phyloP scores from a whole-genome alignment of 2,888 invertebrate species.

The Osedax fenrisi region DNA sequence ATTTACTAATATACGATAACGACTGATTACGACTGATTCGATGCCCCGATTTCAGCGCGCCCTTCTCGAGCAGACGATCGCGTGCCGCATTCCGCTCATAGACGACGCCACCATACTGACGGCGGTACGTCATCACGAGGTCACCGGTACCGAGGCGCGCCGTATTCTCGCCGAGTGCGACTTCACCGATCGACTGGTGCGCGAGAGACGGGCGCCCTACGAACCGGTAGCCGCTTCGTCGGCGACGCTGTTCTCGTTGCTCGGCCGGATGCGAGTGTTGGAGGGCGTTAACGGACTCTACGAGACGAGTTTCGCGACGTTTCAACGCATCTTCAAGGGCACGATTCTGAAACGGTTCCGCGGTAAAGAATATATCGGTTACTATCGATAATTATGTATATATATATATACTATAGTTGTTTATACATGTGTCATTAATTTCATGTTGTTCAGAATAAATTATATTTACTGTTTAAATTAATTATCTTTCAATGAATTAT shows the following conservation, averaged over 20 bases:
- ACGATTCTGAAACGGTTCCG: background rate
- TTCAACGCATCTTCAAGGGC: background rate
- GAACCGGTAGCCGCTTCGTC: background rate
- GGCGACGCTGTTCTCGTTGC: background rate
- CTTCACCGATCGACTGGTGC: background rate
- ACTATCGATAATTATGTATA: no score
- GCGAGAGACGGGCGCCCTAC: background rate
- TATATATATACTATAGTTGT: no score
- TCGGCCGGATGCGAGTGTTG: background rate
- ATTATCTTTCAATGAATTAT: no score
- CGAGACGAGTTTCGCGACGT: background rate
- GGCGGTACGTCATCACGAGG: background rate
- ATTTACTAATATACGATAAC: no score
- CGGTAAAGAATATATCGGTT: background rate
- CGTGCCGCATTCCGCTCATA: background rate
- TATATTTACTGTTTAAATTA: no score
- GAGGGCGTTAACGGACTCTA: background rate
- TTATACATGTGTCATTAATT: no score
- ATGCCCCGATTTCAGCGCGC: background rate
- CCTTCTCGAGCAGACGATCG: background rate
- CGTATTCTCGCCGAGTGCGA: background rate
- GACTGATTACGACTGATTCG: no score
- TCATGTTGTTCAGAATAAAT: no score
- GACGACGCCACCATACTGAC: background rate
- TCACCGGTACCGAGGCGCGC: background rate